Evolutionary conservation across 2,797 vertebrate genomes (phyloP), one percentile per base, ranked within the genome.

Genomic region (Hylomyscus alleni): DNA sequence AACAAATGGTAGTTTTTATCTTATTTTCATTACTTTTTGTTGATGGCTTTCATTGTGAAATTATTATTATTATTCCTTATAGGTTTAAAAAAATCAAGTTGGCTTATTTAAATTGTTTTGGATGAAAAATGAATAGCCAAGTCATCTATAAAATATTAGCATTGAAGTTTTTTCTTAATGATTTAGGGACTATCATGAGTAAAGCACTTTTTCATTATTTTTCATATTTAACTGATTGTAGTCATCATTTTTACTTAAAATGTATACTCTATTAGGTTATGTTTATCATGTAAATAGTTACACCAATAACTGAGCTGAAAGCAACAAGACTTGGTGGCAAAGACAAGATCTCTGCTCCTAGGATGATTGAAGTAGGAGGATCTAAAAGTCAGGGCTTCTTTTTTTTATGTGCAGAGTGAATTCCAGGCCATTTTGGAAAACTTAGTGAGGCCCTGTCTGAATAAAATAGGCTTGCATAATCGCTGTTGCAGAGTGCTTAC

Each of bases 281-380:
- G 44, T 90, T 82, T 96, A 56, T 69, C 87, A 62, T 83, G 4
- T 94, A 96, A 92, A 88, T 85, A 80, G 52, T 24, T 54, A 94
- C 3, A 60, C 69, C 56, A 92, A 34, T 76, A 80, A 58, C 84
- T 94, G 94, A 69, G 40, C 11, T 81, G 44, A n/a, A 69, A 50
- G n/a, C 12, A 31, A 20, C 60, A 31, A 65, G 82, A 15, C 58
- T 29, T 47, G 26, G 24, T 65, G 60, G 60, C 44, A 60, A 10
- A 65, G 82, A 29, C 29, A 9, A 34, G 29, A 65, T 65, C 24
- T 65, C 7, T 65, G 60, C 40, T 22, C 34, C 56, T 44, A 54
- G 56, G 37, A 58, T 29, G 37, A 29, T 58, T 60, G 56, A 58
- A 40, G 24, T 26, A 60, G 56, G 22, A 40, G 10, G 37, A 31